Conservation (phyloP, 2,888 invertebrate species). For the Brenthis ino region DNA sequence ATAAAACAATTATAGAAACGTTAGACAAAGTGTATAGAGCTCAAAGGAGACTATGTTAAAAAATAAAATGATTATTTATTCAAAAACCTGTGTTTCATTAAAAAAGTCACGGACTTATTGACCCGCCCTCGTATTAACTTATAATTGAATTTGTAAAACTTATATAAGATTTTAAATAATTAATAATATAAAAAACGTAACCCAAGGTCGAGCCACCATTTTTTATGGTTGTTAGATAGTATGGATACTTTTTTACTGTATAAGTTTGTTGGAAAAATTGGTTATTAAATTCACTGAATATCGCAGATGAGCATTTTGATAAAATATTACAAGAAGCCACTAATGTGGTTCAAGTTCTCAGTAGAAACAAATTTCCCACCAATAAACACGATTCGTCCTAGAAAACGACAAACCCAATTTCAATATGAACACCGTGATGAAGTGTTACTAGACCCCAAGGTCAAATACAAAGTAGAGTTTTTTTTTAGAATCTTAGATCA, state of each 20-base stretch:
- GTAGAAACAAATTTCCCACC: slow-evolving; percentile 23
- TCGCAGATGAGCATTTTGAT: slow-evolving; percentile 7
- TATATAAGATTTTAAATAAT: no score
- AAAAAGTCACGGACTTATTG: no score
- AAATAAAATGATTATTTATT: no score
- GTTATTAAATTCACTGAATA: slow-evolving; percentile 8
- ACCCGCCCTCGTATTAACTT: no score
- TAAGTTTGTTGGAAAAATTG: slow-evolving; percentile 4
- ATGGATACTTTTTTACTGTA: not conserved
- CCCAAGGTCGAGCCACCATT: no score
- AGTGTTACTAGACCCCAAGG: slow-evolving; percentile 22
- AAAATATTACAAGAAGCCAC: slow-evolving; percentile 1
- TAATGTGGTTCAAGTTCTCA: slow-evolving; percentile 7
- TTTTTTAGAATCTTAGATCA: slow-evolving; percentile 23
- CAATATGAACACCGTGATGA: slow-evolving; percentile 14
- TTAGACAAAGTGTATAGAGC: no score
- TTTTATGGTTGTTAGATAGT: no score
- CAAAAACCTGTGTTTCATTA: no score
- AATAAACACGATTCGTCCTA: slow-evolving; percentile 22
- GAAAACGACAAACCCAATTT: slow-evolving; percentile 24
- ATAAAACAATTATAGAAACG: not conserved
- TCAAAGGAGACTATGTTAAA: no score
- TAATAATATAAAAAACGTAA: no score
- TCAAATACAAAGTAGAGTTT: slow-evolving; percentile 11
- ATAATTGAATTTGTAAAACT: no score